Conservation (phyloP, 2,113 vertebrate genomes). For the Macrotus californicus region DNA sequence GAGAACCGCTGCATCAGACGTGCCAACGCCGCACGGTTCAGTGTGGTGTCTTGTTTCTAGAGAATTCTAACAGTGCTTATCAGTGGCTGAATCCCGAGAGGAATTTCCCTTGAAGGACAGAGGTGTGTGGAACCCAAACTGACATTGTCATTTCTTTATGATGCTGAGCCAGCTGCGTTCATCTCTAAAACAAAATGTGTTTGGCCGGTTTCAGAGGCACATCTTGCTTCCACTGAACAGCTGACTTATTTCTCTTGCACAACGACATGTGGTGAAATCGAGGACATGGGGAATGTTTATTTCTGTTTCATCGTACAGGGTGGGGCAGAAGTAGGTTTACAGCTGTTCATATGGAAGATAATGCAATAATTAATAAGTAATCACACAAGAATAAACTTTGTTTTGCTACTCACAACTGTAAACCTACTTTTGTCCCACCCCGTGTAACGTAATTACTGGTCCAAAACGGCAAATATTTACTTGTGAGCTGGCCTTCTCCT, state of each 20-base stretch:
- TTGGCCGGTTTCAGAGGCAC: not conserved
- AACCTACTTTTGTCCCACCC: no score
- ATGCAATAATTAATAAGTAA: no score
- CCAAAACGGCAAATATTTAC: constrained; percentile 39
- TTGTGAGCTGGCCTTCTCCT: not conserved
- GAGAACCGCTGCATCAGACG: not conserved
- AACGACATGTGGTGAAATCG: constrained; percentile 32
- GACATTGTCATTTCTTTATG: not conserved
- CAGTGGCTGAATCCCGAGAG: not conserved
- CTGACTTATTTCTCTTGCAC: constrained; percentile 13
- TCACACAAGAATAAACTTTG: no score
- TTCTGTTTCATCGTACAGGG: not conserved
- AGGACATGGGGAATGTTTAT: not conserved
- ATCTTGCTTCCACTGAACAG: not conserved
- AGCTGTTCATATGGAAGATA: no score
- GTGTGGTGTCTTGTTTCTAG: not conserved
- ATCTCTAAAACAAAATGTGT: not conserved
- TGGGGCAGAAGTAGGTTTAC: no score
- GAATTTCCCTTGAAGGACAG: not conserved
- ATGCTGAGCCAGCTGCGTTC: not conserved
- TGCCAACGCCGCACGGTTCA: not conserved
- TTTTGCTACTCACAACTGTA: no score
- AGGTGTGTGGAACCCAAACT: not conserved
- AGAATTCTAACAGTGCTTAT: not conserved
- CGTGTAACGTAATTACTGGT: not conserved